A percentile compares a stretch with the other conserved stretches of the same genome.
Evolutionary conservation across 1,140 invertebrate genomes (phyloP).

Genomic region (Oncopodura yosiiana): DNA sequence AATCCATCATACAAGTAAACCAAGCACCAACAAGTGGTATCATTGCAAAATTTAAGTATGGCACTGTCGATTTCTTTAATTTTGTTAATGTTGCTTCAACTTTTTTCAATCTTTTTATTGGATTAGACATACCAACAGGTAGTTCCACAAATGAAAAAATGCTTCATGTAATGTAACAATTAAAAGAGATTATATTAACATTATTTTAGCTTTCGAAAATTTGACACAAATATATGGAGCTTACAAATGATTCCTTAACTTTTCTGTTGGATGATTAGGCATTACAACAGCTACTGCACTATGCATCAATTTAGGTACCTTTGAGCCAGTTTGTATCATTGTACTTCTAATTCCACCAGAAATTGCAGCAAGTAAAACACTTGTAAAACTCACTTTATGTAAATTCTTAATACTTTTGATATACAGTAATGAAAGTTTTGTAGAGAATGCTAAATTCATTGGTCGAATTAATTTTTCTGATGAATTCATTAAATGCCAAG

Average conservation of each 20-base stretch:
- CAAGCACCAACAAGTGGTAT: constrained; percentile 23
- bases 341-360: constrained; percentile 17
- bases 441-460: constrained; percentile 2
- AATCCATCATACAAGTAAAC: constrained; percentile 10
- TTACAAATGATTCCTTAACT: constrained; percentile 24
- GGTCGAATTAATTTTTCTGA: neutral
- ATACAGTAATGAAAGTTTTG: constrained; percentile 7
- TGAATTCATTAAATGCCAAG: constrained; percentile 12
- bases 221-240: neutral
- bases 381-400: constrained; percentile 14
- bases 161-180: constrained; percentile 1
- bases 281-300: constrained; percentile 23
- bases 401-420: constrained; percentile 27
- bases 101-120: constrained; percentile 5
- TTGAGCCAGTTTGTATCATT: constrained; percentile 12
- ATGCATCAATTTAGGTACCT: constrained; percentile 17
- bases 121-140: constrained; percentile 14
- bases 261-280: constrained; percentile 20
- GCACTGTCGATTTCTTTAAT: constrained; percentile 18
- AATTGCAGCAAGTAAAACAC: constrained; percentile 14
- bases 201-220: neutral
- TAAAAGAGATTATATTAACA: neutral
- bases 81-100: constrained; percentile 4
- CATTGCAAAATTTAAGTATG: constrained; percentile 12
- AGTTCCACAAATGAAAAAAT: constrained; percentile 27